phyloP scores from a whole-genome alignment of 1,140 invertebrate genomes.

The Orius insidiosus region DNA sequence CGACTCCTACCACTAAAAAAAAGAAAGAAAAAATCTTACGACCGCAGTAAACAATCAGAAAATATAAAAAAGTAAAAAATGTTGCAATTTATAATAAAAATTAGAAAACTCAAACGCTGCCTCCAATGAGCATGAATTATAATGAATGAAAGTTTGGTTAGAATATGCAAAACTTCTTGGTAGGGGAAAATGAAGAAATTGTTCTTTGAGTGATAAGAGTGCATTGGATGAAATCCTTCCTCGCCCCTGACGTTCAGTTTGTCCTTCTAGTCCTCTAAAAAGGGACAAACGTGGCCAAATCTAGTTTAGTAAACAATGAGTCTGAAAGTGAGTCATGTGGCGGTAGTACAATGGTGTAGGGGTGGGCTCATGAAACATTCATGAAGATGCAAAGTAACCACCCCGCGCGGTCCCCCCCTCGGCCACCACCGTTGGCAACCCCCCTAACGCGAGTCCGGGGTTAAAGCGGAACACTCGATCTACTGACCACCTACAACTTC shows the following conservation, averaged over 20 bases:
- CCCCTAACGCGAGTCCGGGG: neutral
- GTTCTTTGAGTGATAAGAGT: no score
- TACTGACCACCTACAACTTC: conserved; percentile 2
- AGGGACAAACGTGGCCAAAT: conserved; percentile 16
- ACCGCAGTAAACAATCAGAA: no score
- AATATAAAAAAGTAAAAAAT: no score
- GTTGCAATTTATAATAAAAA: no score
- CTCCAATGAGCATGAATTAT: no score
- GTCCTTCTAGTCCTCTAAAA: neutral
- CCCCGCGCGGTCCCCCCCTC: conserved; percentile 2
- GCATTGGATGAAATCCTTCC: no score
- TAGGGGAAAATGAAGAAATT: no score
- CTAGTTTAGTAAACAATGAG: conserved; percentile 18
- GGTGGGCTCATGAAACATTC: conserved; percentile 14
- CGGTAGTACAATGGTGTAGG: conserved; percentile 15
- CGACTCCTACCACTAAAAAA: no score
- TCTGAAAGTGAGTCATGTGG: conserved; percentile 16
- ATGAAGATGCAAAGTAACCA: conserved; percentile 13
- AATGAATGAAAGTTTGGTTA: no score
- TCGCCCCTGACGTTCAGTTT: neutral
- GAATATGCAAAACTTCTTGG: no score
- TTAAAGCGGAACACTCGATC: conserved; percentile 12
- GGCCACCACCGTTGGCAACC: neutral
- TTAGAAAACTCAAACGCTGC: no score
- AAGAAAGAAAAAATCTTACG: no score